These are phyloP conservation scores for Trissolcus brochymenae DNA, from an alignment of 2,888 invertebrate genomes.

Conservation along the genomic window DNA sequence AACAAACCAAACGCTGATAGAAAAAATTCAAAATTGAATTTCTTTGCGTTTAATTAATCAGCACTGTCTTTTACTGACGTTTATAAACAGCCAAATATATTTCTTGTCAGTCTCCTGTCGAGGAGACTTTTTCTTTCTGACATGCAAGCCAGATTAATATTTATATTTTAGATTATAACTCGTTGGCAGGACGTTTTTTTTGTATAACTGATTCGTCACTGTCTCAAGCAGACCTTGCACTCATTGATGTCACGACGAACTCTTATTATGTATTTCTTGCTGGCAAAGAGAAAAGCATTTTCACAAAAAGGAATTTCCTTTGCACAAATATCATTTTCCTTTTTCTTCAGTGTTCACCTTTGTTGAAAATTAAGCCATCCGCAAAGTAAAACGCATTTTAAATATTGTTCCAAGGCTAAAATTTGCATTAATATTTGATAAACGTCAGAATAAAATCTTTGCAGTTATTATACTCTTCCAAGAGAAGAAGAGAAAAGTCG, in stretches of 20 bases:
- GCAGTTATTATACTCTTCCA: too few species aligned
- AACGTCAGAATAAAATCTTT: too few species aligned
- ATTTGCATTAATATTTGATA: too few species aligned
- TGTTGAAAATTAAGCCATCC: too few species aligned
- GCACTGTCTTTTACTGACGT: conserved; percentile 6
- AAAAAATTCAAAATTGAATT: too few species aligned
- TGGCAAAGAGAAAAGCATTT: neutral
- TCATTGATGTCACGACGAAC: conserved; percentile 18
- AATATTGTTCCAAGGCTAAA: too few species aligned
- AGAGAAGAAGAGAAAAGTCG: conserved; percentile 1
- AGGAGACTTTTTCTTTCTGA: conserved; percentile 16
- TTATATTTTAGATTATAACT: conserved; percentile 28
- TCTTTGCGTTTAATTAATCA: conserved; percentile 2
- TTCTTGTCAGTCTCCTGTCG: conserved; percentile 12
- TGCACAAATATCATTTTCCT: too few species aligned
- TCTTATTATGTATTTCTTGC: conserved; percentile 20
- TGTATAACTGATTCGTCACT: conserved; percentile 4
- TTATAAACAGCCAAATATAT: conserved; percentile 7
- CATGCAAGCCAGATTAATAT: conserved; percentile 22
- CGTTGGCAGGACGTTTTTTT: conserved; percentile 1
- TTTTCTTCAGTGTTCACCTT: too few species aligned
- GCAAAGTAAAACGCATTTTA: too few species aligned
- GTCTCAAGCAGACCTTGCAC: conserved; percentile 3
- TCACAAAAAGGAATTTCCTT: too few species aligned
- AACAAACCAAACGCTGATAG: too few species aligned